Percentiles rank a stretch among this genome's conserved stretches.
These are phyloP conservation scores for Drepana falcataria DNA, from an alignment of 2,888 invertebrate genomes.

Conservation along the genomic window DNA sequence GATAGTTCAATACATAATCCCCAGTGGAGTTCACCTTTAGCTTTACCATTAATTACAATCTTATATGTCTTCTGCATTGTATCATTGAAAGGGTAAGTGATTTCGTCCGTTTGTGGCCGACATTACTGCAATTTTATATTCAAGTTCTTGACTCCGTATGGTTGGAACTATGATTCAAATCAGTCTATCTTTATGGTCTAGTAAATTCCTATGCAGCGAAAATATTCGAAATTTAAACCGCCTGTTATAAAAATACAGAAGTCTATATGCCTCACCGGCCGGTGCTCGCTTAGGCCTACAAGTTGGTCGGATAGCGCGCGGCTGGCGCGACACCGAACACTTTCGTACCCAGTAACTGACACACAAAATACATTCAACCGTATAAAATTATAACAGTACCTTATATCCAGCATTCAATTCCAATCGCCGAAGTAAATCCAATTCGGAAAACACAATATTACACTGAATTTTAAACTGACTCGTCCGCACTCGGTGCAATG, in stretches of 20 bases:
- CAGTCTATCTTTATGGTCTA: no score
- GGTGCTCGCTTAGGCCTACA: slow-evolving; percentile 44
- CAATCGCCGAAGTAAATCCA: slow-evolving; percentile 58
- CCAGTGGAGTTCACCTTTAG: no score
- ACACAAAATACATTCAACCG: slow-evolving; percentile 8
- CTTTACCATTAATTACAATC: no score
- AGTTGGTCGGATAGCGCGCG: slow-evolving; percentile 12
- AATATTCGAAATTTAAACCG: no score
- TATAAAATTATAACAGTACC: slow-evolving; percentile 39
- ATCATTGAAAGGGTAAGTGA: no score
- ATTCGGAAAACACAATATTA: slow-evolving; percentile 36
- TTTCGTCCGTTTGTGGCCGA: no score
- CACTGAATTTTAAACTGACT: slow-evolving; percentile 38
- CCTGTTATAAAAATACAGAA: not conserved
- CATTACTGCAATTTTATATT: no score
- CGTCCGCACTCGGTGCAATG: slow-evolving; percentile 20
- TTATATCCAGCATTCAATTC: slow-evolving; percentile 51
- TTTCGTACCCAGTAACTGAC: slow-evolving; percentile 18
- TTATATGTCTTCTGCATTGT: no score
- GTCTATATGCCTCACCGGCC: slow-evolving; percentile 5
- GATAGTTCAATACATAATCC: no score
- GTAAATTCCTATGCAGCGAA: no score
- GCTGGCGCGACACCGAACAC: slow-evolving; percentile 3
- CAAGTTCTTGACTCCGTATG: no score
- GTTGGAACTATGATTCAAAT: no score